Evolutionary conservation across 2,797 vertebrate genomes (phyloP).

Genomic region (Crax fasciolata): DNA sequence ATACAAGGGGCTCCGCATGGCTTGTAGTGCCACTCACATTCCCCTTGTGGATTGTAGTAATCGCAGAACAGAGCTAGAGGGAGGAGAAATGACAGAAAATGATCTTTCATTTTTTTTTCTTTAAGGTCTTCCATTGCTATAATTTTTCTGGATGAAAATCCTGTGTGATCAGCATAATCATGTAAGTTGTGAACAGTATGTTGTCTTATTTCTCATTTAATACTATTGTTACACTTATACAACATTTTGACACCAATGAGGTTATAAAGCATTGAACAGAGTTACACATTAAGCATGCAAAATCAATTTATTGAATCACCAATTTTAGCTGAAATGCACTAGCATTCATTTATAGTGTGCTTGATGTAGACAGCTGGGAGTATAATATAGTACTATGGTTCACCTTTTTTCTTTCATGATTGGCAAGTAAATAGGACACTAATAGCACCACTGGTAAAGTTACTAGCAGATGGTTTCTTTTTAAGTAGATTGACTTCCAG

Average conservation of each 20-base stretch:
- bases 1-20: slow-evolving; percentile 90
- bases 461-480: background rate
- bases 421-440: background rate
- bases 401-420: background rate
- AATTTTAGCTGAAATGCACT: background rate
- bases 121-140: background rate
- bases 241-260: background rate
- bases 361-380: background rate
- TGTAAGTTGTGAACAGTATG: background rate
- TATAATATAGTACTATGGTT: background rate
- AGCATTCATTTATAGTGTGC: background rate
- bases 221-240: background rate
- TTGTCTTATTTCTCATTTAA: background rate
- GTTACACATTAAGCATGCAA: background rate
- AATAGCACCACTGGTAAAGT: background rate
- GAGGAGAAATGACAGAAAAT: background rate
- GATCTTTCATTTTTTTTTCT: background rate
- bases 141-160: background rate
- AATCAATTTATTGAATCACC: background rate
- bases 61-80: slow-evolving; percentile 94
- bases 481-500: background rate
- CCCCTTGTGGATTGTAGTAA: slow-evolving; percentile 89
- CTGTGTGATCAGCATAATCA: background rate
- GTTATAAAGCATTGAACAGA: background rate
- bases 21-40: slow-evolving; percentile 94